A percentile compares a stretch with the other conserved stretches of the same genome.
Evolutionary conservation across 1,140 invertebrate species (phyloP).

Genomic region (Periplaneta americana): DNA sequence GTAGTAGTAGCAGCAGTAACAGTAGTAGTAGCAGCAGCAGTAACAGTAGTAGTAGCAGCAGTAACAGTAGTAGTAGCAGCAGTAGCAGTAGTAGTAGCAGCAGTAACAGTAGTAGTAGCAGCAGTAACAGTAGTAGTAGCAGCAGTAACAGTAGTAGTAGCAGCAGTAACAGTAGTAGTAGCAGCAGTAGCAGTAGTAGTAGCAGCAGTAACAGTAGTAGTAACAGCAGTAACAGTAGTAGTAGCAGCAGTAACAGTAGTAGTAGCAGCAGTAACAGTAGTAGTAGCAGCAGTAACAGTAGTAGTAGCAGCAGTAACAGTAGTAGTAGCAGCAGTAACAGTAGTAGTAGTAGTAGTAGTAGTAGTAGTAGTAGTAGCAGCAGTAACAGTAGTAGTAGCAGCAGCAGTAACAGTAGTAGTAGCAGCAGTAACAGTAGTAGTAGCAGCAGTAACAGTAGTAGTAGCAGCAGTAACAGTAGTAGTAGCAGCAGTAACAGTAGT

Average conservation of each 20-base stretch:
- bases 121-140: background rate
- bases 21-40: background rate
- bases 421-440: background rate
- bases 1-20: background rate
- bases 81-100: background rate
- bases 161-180: background rate
- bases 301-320: background rate
- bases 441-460: background rate
- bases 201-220: too few relatives aligned
- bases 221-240: too few relatives aligned
- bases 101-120: background rate
- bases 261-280: background rate
- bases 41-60: background rate
- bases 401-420: background rate
- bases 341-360: background rate
- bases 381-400: background rate
- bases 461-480: background rate
- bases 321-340: background rate
- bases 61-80: background rate
- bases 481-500: background rate
- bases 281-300: background rate
- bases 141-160: background rate
- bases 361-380: background rate
- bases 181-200: background rate
- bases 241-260: too few relatives aligned